A percentile compares a stretch with the other conserved stretches of the same genome.
Evolutionary conservation across 2,113 vertebrate genomes (phyloP).

Genomic region (Microcebus griseorufus): DNA sequence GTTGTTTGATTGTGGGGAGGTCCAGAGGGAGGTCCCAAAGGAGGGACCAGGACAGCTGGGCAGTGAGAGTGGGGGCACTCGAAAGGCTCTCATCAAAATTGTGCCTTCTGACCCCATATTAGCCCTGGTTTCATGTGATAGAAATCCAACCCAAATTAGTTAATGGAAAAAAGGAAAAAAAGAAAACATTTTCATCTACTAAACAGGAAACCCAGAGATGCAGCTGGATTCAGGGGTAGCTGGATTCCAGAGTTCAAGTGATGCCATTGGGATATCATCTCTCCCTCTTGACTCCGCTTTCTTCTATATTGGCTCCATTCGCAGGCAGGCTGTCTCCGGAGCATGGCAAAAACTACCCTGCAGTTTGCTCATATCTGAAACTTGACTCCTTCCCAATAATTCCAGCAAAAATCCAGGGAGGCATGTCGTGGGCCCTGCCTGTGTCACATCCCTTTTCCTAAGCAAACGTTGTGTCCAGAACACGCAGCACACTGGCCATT

Average conservation of each 20-base stretch:
- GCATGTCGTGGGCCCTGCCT: too few species aligned
- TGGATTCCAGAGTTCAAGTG: neutral
- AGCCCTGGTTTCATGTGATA: neutral
- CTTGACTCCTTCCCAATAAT: neutral
- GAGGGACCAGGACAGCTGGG: neutral
- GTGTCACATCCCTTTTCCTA: neutral
- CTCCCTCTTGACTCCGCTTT: neutral
- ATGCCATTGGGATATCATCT: neutral
- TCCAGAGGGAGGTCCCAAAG: neutral
- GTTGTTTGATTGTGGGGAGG: neutral
- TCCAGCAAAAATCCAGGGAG: neutral
- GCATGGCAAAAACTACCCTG: neutral
- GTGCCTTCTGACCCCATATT: neutral
- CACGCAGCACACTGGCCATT: neutral
- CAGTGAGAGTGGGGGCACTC: neutral
- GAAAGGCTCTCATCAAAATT: neutral
- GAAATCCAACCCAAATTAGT: neutral
- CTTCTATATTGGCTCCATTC: neutral
- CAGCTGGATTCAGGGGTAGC: neutral
- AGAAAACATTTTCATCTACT: neutral
- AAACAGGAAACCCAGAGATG: neutral
- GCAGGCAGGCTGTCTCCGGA: neutral
- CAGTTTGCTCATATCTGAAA: neutral
- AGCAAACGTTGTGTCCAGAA: neutral
- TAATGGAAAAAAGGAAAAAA: neutral